Evolutionary conservation across 2,113 vertebrate species (phyloP).

Genomic region (Phyllostomus discolor): DNA sequence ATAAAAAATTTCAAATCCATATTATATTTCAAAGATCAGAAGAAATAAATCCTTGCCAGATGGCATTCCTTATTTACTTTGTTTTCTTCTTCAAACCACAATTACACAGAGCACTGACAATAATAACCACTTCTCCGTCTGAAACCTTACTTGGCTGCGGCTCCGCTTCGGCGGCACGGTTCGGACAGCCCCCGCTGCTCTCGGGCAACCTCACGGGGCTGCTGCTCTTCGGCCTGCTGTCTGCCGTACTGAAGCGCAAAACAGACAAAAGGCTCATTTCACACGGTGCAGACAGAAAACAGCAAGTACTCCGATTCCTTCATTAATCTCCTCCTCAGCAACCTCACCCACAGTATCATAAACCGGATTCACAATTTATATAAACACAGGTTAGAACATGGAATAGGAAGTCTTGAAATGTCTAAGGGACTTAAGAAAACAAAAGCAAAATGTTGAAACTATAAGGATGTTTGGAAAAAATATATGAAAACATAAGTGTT

Average conservation of each 20-base stretch:
- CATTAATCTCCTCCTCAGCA: neutral
- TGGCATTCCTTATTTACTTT: neutral
- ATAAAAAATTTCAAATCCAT: neutral
- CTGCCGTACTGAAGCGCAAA: conserved; percentile 78
- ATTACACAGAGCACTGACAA: neutral
- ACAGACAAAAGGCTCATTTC: neutral
- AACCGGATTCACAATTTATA: neutral
- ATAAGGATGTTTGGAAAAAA: neutral
- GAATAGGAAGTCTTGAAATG: conserved; percentile 16
- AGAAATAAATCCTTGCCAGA: neutral
- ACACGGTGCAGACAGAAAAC: neutral
- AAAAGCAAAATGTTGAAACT: neutral
- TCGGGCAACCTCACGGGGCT: conserved; percentile 91
- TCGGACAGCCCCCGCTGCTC: conserved; percentile 75
- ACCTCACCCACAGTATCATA: neutral
- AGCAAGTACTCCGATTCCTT: neutral
- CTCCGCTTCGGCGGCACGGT: conserved; percentile 84
- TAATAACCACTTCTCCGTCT: neutral
- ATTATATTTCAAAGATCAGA: conserved; percentile 41
- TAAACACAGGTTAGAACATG: neutral
- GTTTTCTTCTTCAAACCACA: conserved; percentile 24
- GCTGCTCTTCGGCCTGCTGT: conserved; percentile 87
- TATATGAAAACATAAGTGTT: neutral
- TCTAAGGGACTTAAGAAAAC: conserved; percentile 3
- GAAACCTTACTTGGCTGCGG: conserved; percentile 82